Conservation (phyloP, 2,888 invertebrate species). For the Cephus spinipes region DNA sequence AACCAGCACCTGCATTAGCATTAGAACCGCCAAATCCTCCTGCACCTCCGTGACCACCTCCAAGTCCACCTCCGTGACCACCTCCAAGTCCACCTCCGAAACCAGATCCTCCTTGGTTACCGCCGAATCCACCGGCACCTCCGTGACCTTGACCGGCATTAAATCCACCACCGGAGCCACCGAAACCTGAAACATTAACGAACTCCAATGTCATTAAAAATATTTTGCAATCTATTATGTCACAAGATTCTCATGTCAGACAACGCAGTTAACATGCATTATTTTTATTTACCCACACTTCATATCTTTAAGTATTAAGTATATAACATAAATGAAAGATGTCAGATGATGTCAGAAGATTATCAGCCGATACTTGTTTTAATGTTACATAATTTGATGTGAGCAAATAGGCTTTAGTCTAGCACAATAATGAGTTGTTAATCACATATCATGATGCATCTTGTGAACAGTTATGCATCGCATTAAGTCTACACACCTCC, state of each 20-base stretch:
- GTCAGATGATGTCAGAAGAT: background rate
- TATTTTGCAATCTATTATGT: background rate
- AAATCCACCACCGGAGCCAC: background rate
- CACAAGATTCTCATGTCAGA: background rate
- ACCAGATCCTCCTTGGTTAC: slow-evolving; percentile 3
- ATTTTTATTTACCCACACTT: background rate
- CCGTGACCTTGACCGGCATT: slow-evolving; percentile 21
- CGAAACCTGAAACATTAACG: background rate
- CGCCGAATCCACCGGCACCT: slow-evolving; percentile 21
- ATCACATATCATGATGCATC: background rate
- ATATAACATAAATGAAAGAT: background rate
- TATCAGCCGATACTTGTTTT: background rate
- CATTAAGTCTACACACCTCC: background rate
- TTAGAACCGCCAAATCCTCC: slow-evolving; percentile 25
- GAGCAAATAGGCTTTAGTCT: background rate
- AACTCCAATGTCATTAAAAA: background rate
- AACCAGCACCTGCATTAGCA: slow-evolving; percentile 9
- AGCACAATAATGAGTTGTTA: background rate
- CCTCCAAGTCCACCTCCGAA: slow-evolving; percentile 18
- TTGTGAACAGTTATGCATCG: background rate
- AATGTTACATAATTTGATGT: background rate
- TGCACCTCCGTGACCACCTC: slow-evolving; percentile 12
- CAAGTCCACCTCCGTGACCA: background rate
- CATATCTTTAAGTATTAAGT: background rate
- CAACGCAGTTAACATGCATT: background rate